These are phyloP conservation scores for Cairina moschata DNA, from an alignment of 2,113 vertebrate species.

Conservation along the genomic window DNA sequence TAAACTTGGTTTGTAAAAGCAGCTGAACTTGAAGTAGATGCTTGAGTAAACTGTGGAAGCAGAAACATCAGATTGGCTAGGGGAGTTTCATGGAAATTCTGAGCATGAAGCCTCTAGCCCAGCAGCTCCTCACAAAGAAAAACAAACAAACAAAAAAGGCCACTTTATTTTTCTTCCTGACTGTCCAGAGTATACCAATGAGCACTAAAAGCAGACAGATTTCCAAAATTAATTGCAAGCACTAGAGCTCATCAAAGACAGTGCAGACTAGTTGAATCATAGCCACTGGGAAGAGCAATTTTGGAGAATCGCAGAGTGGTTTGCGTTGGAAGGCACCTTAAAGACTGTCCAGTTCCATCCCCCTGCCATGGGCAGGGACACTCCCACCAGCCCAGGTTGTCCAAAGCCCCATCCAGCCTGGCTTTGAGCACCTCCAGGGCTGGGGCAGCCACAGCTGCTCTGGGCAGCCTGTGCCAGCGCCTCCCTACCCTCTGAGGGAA, in stretches of 20 bases:
- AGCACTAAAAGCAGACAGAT: neutral
- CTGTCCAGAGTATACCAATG: neutral
- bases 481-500: neutral
- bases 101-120: neutral
- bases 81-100: neutral
- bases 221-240: neutral
- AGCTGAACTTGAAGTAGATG: neutral
- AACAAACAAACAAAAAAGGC: neutral
- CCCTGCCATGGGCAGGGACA: neutral
- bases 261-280: neutral
- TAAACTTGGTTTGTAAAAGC: neutral
- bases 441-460: neutral
- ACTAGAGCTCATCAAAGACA: neutral
- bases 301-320: neutral
- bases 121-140: neutral
- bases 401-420: neutral
- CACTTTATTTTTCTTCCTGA: neutral
- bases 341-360: neutral
- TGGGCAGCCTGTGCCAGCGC: neutral
- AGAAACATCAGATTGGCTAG: neutral
- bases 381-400: neutral
- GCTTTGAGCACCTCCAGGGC: neutral
- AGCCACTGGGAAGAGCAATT: neutral
- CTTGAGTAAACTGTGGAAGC: neutral
- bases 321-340: neutral